These are phyloP conservation scores for Syrrhaptes paradoxus DNA, from an alignment of 2,113 vertebrate species.

Conservation along the genomic window DNA sequence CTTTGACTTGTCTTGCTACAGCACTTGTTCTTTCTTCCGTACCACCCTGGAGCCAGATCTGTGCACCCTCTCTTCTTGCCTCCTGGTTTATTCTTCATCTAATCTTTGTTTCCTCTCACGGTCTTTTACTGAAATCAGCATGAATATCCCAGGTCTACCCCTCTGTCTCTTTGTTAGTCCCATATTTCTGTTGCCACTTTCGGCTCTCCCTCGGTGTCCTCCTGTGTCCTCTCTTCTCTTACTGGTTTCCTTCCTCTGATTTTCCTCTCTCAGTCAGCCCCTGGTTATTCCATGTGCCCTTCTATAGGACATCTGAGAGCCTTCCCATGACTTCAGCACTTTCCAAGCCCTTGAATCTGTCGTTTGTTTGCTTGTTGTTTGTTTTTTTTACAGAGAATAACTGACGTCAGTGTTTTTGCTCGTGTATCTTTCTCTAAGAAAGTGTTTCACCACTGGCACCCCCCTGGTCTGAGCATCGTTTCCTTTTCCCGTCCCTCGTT, in stretches of 20 bases:
- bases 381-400: not conserved
- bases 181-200: not conserved
- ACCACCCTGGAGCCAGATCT: not conserved
- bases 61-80: not conserved
- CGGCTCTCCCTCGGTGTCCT: not conserved
- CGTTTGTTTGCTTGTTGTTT: not conserved
- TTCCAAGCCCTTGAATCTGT: not conserved
- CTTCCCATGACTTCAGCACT: not conserved
- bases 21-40: not conserved
- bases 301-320: not conserved
- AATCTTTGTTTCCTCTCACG: not conserved
- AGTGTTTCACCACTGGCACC: not conserved
- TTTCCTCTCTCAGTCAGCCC: not conserved
- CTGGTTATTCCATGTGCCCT: not conserved
- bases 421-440: not conserved
- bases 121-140: not conserved
- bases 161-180: not conserved
- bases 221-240: not conserved
- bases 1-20: not conserved
- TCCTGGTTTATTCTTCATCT: not conserved
- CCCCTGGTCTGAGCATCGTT: not conserved
- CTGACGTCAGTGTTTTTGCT: not conserved
- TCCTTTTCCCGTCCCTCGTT: not conserved
- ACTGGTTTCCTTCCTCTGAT: not conserved
- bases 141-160: not conserved